Evolutionary conservation across 2,888 invertebrate genomes (phyloP).

Genomic region (Adelognathus sp.): DNA sequence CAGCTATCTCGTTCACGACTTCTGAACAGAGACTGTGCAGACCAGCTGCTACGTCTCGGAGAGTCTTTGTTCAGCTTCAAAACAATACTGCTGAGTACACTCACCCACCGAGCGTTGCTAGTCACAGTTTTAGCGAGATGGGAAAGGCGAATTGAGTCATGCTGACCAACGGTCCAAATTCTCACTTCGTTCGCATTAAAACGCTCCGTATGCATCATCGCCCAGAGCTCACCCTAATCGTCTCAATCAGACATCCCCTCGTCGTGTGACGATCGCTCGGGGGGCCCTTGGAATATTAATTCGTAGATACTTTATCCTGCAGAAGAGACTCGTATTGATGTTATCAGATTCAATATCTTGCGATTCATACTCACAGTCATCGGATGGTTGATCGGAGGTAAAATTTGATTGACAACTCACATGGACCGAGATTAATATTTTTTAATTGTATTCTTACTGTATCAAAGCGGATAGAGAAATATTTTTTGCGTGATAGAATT

Average conservation of each 20-base stretch:
- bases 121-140: conserved; percentile 47
- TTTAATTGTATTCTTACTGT: no score
- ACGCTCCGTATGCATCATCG: conserved; percentile 17
- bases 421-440: no score
- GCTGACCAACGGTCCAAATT: conserved; percentile 10
- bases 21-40: conserved; percentile 25
- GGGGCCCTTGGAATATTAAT: conserved; percentile 42
- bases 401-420: no score
- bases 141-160: conserved; percentile 53
- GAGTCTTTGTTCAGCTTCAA: conserved; percentile 27
- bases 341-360: no score
- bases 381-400: no score
- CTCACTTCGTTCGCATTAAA: background rate
- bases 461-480: no score
- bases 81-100: conserved; percentile 14
- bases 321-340: background rate
- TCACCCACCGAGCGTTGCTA: conserved; percentile 24
- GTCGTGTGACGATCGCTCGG: background rate
- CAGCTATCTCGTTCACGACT: conserved; percentile 54
- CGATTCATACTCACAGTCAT: no score
- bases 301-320: background rate
- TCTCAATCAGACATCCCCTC: conserved; percentile 52
- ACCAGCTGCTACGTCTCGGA: conserved; percentile 41
- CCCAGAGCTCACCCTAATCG: conserved; percentile 51
- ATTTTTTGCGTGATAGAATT: no score